phyloP scores from a whole-genome alignment of 2,113 vertebrate species.

The Pandion haliaetus region DNA sequence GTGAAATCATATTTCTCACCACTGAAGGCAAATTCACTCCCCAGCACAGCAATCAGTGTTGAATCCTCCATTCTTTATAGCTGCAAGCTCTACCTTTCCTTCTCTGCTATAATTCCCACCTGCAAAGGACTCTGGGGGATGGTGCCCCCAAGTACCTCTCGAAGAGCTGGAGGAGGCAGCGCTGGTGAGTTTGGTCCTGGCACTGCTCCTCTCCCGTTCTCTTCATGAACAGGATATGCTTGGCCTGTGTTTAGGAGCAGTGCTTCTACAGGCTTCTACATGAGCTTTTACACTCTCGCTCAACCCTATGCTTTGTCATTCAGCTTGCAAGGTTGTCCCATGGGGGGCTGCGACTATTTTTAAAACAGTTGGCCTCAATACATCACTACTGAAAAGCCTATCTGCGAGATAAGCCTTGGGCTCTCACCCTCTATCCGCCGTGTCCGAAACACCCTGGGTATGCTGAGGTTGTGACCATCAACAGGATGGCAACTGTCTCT shows the following conservation, averaged over 20 bases:
- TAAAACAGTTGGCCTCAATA: not conserved
- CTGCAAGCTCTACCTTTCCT: not conserved
- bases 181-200: not conserved
- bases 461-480: not conserved
- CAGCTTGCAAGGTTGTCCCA: not conserved
- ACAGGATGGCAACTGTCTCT: accelerated
- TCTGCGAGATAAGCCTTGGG: not conserved
- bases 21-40: not conserved
- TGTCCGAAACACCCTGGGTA: not conserved
- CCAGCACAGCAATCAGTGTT: not conserved
- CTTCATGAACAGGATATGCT: accelerated
- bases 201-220: not conserved
- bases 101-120: not conserved
- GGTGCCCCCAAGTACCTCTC: not conserved
- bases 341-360: not conserved
- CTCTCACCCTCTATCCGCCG: not conserved
- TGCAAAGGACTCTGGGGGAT: not conserved
- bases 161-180: not conserved
- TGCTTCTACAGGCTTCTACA: not conserved
- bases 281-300: not conserved
- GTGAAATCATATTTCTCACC: not conserved
- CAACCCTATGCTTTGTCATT: not conserved
- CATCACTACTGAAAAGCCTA: not conserved
- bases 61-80: not conserved
- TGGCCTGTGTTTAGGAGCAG: too few relatives aligned